Base-by-base conservation (phyloP, 2,797 vertebrate genomes). In the Ctenopoma kingsleyae region DNA sequence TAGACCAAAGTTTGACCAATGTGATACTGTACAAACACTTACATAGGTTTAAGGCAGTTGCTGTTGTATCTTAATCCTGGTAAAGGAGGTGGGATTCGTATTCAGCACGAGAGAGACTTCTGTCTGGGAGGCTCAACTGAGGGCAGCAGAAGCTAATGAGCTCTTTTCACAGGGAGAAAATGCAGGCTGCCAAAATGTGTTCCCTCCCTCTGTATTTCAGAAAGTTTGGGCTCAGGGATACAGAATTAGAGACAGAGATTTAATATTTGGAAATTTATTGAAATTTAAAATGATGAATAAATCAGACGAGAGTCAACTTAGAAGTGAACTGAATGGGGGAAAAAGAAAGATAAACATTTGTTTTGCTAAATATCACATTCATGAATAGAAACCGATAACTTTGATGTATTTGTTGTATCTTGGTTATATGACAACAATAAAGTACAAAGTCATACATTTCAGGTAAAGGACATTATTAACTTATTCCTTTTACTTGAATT, bases 141-240 rank as follows among this genome's bases (percentile, higher is more conserved):
- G 80, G 84, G 73, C 63, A 84, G 62, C 38, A 78, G 56, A 65
- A 85, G 76, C 84, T 87, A 87, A 91, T 87, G 78, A 87, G 83
- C 74, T 86, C 66, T 74, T 80, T 86, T 87, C 47, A 60, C 73
- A 51, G 60, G 30, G 38, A 77, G 61, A 76, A 83, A 86, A 78
- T 13, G 6, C 71, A 64, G 40, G 27, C 67, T 87, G 76, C 61
- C 67, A 81, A 84, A 80, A 81, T 68, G 41, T 50, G 25, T 57
- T 67, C 35, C 35, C 50, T 49, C 10, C 51, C 15, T 55, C 32
- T 68, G 8, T 59, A 43, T 67, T 71, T 15, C 22, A 35, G 8
- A 78, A 82, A 64, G 63, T 69, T 68, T 79, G 20, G 15, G 36
- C 57, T 70, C 12, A 13, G 41, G 27, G 55, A 73, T 51, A 56